Conservation (phyloP, 2,797 vertebrate genomes). For the Chaenodraco wilsoni region DNA sequence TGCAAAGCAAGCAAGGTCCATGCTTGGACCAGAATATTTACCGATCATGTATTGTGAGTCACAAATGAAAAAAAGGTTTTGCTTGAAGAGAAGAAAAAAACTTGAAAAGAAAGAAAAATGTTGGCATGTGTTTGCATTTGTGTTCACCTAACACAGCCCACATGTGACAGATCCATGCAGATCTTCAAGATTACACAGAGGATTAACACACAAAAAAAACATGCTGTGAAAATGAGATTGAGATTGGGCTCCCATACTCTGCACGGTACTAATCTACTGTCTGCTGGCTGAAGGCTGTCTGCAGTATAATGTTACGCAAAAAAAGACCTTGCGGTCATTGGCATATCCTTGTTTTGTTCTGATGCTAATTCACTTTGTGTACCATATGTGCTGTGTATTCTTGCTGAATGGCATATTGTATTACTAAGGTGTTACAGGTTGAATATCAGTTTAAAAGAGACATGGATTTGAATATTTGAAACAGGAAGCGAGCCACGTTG, state of each 20-base stretch:
- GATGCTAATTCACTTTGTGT: constrained; percentile 19
- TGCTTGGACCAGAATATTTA: neutral
- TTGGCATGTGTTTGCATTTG: neutral
- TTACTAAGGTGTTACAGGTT: neutral
- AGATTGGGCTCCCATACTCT: neutral
- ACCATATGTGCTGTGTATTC: neutral
- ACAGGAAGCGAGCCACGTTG: neutral
- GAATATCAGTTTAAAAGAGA: neutral
- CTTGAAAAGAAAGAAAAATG: neutral
- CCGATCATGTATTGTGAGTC: neutral
- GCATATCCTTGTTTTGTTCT: constrained; percentile 18
- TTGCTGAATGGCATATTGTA: neutral
- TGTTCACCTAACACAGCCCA: constrained; percentile 12
- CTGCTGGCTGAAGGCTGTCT: constrained; percentile 32
- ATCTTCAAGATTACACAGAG: constrained; percentile 4
- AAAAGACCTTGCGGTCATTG: constrained; percentile 1
- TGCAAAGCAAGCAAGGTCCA: constrained; percentile 18
- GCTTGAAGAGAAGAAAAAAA: constrained; percentile 18
- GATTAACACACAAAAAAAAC: constrained; percentile 13
- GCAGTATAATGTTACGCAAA: constrained; percentile 30
- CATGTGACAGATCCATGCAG: constrained; percentile 20
- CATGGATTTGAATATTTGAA: neutral
- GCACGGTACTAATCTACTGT: constrained; percentile 27
- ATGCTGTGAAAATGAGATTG: constrained; percentile 3
- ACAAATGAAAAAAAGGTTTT: neutral